Evolutionary conservation across 2,113 vertebrate species (phyloP).

Genomic region (Leucopternis melanops): DNA sequence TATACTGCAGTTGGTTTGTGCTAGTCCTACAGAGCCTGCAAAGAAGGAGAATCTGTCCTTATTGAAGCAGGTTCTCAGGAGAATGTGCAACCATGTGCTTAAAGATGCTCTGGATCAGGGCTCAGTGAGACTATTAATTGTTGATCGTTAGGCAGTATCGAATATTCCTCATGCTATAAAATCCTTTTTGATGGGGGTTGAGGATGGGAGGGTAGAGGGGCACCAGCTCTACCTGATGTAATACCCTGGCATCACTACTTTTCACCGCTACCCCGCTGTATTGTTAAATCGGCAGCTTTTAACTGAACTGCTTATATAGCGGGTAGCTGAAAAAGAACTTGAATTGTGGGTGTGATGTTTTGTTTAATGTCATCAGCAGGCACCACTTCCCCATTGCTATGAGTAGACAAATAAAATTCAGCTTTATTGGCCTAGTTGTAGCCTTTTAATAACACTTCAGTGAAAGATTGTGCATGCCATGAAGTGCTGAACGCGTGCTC

Average conservation of each 20-base stretch:
- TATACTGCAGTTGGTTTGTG: background rate
- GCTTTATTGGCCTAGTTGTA: constrained; percentile 20
- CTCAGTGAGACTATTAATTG: background rate
- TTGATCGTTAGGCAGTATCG: background rate
- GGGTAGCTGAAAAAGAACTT: background rate
- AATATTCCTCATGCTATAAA: background rate
- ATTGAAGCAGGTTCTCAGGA: background rate
- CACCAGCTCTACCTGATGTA: background rate
- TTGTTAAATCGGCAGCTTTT: rapidly evolving
- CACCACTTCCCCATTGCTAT: background rate
- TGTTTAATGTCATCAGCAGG: background rate
- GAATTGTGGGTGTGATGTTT: rapidly evolving
- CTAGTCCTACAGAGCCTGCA: background rate
- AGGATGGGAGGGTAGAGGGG: background rate
- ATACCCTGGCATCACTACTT: rapidly evolving
- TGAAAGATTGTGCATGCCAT: constrained; percentile 9
- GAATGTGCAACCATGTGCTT: background rate
- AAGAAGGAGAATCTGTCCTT: background rate
- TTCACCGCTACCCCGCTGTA: background rate
- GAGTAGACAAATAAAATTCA: background rate
- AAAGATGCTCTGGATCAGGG: background rate
- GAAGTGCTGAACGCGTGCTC: background rate
- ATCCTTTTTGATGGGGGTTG: background rate
- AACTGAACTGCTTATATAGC: rapidly evolving
- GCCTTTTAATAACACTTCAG: constrained; percentile 3